Conservation (phyloP, 2,113 vertebrate species). For the Cardinalis cardinalis region DNA sequence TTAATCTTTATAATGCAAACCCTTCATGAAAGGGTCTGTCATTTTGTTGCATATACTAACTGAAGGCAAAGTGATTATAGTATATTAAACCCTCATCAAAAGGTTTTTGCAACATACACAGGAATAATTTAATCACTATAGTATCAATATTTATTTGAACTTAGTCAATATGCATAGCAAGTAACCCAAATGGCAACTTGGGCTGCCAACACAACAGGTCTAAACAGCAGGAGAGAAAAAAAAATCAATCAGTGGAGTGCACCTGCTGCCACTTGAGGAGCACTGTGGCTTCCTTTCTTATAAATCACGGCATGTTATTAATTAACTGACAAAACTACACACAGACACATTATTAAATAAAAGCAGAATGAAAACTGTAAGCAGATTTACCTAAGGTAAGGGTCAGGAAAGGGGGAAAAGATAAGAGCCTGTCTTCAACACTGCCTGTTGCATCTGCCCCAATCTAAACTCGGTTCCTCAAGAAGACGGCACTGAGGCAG, state of each 20-base stretch:
- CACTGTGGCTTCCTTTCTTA: background rate
- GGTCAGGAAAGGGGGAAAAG: background rate
- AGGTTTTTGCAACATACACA: background rate
- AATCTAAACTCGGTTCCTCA: background rate
- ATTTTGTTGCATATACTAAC: background rate
- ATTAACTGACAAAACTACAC: background rate
- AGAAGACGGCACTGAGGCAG: background rate
- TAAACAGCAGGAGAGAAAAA: background rate
- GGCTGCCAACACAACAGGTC: background rate
- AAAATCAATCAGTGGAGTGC: background rate
- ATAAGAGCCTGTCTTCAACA: fast-evolving
- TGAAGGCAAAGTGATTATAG: background rate
- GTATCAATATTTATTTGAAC: background rate
- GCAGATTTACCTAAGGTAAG: background rate
- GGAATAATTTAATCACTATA: background rate
- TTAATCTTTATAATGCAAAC: background rate
- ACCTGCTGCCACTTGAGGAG: background rate
- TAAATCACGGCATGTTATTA: background rate
- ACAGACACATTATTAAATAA: background rate
- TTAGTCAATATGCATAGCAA: background rate
- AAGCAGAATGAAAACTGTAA: background rate
- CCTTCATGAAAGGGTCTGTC: background rate
- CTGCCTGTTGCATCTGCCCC: background rate
- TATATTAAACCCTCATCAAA: background rate
- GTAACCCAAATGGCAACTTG: background rate